Conservation (phyloP, 2,888 invertebrate species). For the Norana najaformis region DNA sequence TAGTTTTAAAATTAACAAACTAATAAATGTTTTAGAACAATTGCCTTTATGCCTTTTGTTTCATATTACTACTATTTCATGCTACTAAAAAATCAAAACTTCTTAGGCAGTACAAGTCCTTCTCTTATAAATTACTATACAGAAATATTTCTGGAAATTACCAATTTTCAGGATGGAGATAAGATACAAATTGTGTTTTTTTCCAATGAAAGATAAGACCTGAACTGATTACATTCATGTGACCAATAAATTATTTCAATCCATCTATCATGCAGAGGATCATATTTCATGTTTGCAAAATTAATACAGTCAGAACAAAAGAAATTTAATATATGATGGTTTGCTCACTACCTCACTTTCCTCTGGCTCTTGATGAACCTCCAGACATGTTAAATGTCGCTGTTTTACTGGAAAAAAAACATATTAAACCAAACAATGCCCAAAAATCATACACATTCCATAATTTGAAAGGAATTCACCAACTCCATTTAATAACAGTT, state of each 20-base stretch:
- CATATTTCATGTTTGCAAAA: background rate
- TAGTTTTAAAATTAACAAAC: no score
- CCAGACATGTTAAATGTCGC: constrained; percentile 23
- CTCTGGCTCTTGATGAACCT: background rate
- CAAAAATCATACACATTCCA: background rate
- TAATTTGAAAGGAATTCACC: background rate
- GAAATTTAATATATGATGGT: background rate
- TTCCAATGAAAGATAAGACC: background rate
- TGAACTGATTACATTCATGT: background rate
- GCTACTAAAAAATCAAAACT: background rate
- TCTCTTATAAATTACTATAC: background rate
- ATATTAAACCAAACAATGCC: background rate
- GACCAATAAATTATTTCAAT: background rate
- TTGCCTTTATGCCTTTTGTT: no score
- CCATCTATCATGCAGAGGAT: background rate
- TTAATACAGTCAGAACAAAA: background rate
- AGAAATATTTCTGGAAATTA: no score
- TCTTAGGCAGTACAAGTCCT: background rate
- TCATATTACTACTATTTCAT: background rate
- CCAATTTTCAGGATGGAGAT: background rate
- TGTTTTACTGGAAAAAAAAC: constrained; percentile 14
- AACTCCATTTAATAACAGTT: no score
- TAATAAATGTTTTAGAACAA: no score
- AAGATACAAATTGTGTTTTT: background rate
- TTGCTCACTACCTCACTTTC: background rate